phyloP scores from a whole-genome alignment of 2,113 vertebrate species.

The Nyctibius bracteatus region DNA sequence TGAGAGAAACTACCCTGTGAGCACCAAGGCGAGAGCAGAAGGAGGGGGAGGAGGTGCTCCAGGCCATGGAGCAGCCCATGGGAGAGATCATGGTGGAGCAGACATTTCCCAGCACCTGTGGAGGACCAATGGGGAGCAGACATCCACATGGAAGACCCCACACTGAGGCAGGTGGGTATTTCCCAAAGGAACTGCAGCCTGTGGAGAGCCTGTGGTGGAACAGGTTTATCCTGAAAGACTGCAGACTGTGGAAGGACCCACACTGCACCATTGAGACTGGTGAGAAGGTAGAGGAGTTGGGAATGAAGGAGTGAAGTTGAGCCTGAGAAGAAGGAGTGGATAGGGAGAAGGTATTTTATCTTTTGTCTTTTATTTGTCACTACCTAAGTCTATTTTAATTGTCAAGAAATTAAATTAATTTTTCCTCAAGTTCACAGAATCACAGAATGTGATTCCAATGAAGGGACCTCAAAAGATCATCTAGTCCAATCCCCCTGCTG shows the following conservation, averaged over 20 bases:
- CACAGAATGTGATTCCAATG: too few relatives aligned
- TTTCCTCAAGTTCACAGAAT: too few relatives aligned
- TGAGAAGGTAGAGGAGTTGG: not conserved
- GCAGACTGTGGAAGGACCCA: too few relatives aligned
- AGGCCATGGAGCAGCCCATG: fast-evolving
- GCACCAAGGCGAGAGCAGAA: not conserved
- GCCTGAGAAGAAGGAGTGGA: not conserved
- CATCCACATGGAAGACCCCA: not conserved
- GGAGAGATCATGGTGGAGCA: not conserved
- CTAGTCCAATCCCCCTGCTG: too few relatives aligned
- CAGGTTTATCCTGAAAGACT: too few relatives aligned
- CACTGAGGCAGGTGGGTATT: not conserved
- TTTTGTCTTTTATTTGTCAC: not conserved
- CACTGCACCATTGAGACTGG: not conserved
- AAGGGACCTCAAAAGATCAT: too few relatives aligned
- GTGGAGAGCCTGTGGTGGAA: too few relatives aligned
- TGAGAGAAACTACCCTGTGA: not conserved
- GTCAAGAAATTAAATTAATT: too few relatives aligned
- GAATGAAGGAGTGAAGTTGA: not conserved
- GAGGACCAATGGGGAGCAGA: not conserved
- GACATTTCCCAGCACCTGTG: not conserved
- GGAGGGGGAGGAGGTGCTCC: not conserved
- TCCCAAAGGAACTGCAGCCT: not conserved
- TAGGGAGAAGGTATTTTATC: not conserved
- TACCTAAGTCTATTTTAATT: too few relatives aligned